These are phyloP conservation scores for Acleris literana DNA, from an alignment of 2,888 invertebrate genomes.

Conservation along the genomic window DNA sequence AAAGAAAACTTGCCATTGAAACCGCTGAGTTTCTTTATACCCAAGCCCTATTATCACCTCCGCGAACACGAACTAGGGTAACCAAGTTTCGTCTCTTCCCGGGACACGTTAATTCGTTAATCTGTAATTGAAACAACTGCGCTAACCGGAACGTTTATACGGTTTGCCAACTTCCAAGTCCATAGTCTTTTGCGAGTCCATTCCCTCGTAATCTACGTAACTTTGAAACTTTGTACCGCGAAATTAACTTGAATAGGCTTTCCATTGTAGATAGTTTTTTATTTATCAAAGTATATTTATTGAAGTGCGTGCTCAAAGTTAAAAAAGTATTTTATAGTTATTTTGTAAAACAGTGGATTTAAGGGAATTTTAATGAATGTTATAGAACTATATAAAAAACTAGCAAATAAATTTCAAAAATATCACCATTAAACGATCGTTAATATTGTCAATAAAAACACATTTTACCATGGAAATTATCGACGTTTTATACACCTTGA, in stretches of 20 bases:
- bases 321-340: too few relatives aligned
- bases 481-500: too few relatives aligned
- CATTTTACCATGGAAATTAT: too few relatives aligned
- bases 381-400: too few relatives aligned
- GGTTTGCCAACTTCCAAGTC: constrained; percentile 27
- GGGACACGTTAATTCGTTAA: constrained; percentile 33
- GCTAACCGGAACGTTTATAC: constrained; percentile 31
- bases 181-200: constrained; percentile 23
- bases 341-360: too few relatives aligned
- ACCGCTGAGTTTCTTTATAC: background rate
- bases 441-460: too few relatives aligned
- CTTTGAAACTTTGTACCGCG: constrained; percentile 27
- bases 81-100: constrained; percentile 9
- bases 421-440: too few relatives aligned
- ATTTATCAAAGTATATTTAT: background rate
- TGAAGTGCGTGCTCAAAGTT: too few relatives aligned
- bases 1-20: background rate
- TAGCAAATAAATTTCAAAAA: too few relatives aligned
- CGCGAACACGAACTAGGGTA: background rate
- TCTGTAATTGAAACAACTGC: constrained; percentile 37
- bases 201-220: constrained; percentile 20
- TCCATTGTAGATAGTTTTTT: constrained; percentile 6
- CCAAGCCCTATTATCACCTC: background rate
- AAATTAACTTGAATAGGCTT: constrained; percentile 17
- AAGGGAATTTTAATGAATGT: too few relatives aligned